Base-by-base conservation (phyloP, 2,888 invertebrate genomes). In the Orthonevra nobilis region DNA sequence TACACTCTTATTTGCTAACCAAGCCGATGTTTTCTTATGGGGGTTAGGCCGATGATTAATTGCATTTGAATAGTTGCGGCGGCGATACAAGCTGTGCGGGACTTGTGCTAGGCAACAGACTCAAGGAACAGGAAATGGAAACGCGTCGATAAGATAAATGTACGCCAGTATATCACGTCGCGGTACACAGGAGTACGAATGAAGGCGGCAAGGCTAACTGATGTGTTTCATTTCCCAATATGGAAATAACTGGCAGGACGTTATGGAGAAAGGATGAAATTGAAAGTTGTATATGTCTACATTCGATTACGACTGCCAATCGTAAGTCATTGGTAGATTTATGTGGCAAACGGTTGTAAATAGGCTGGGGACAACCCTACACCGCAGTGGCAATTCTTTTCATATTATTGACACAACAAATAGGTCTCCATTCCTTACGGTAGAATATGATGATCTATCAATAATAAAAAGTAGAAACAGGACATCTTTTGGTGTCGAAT, bases 141-240 rank as follows among this genome's bases (percentile, higher is more conserved):
- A 79, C 60, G 73, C 79, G 79, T 79, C 79, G 79, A 73, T 72
- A 79, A 79, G 79, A 79, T 79, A 79, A 79, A 79, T 79, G 79
- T 73, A 79, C 79, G 61, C 14, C 66, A 42, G 66, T 79, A 72
- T 73, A 79, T 79, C 79, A 79, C 79, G 68, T 68, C 54, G 54
- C 12, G 12, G 10, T 10, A 34, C 15, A 44, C 3, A 28, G 38
- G 9, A 30, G 38, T 40, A 19, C 52, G 6, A 12, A 9, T 23
- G 56, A 23, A 28, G 28, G 34, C 12, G 42, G 32, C 38, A 32
- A 34, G 54, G n/a, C 36, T 61, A 66, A 79, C 61, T 72, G 66
- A 79, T 73, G 79, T 73, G 26, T 79, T 79, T 61, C 73, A 79
- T 73, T 73, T 79, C 79, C 73, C 79, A 72, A 73, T 79, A 79